Conservation (phyloP, 1,140 invertebrate genomes). For the Xylocopa sonorina region DNA sequence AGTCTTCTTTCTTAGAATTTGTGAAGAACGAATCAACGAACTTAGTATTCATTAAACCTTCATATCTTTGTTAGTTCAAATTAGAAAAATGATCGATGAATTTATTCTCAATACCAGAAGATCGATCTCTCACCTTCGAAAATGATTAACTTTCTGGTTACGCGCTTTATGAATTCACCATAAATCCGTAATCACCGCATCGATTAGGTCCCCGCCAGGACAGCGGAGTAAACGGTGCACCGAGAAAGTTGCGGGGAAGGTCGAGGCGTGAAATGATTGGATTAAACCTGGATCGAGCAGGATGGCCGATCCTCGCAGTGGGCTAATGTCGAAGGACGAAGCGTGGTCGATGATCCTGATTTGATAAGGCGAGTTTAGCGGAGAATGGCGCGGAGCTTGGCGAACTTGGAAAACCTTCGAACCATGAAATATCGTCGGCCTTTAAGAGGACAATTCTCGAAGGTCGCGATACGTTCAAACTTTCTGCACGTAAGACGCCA, state of each 20-base stretch:
- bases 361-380: slow-evolving; percentile 36
- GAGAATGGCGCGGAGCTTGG: neutral
- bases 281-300: slow-evolving; percentile 17
- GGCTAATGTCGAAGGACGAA: slow-evolving; percentile 3
- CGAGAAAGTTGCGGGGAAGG: neutral
- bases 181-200: neutral
- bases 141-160: neutral
- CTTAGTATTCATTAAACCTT: too few species aligned
- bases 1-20: too few species aligned
- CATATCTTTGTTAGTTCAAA: too few species aligned
- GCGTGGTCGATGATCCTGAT: slow-evolving; percentile 8
- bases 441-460: neutral
- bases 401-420: neutral
- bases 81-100: too few species aligned
- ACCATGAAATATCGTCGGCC: neutral
- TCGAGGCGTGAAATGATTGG: slow-evolving; percentile 41
- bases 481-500: neutral
- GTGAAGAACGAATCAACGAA: too few species aligned
- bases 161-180: neutral
- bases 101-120: neutral
- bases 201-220: neutral
- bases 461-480: neutral
- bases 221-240: neutral
- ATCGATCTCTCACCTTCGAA: neutral
- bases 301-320: neutral